Evolutionary conservation across 2,113 vertebrate species (phyloP).

Genomic region (Prunella fulvescens): DNA sequence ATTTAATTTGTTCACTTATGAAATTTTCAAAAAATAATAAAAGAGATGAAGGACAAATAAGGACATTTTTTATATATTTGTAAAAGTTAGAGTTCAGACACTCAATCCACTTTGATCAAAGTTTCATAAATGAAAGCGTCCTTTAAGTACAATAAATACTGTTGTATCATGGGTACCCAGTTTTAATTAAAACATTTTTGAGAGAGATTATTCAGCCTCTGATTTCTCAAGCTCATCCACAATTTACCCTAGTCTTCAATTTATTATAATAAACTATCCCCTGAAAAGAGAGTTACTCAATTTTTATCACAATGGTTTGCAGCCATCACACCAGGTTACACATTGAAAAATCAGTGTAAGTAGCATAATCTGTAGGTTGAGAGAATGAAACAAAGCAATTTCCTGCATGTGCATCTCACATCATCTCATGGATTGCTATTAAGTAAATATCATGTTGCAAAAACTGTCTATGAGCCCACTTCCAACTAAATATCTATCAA

Average conservation of each 20-base stretch:
- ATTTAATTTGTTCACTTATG: background rate
- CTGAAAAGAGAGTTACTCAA: background rate
- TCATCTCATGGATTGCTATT: background rate
- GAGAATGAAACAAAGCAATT: background rate
- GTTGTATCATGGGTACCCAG: accelerated
- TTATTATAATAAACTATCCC: background rate
- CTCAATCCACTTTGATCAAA: background rate
- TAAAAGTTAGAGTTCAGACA: background rate
- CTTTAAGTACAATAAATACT: background rate
- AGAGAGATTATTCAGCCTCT: background rate
- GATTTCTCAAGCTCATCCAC: background rate
- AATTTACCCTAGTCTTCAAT: background rate
- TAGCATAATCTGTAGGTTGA: background rate
- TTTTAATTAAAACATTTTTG: background rate
- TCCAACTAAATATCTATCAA: background rate
- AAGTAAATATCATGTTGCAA: background rate
- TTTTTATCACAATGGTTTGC: background rate
- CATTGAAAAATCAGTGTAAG: background rate
- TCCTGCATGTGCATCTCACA: background rate
- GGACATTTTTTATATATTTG: background rate
- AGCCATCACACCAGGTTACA: background rate
- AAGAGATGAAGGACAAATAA: background rate
- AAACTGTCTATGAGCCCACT: background rate
- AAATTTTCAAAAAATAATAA: background rate
- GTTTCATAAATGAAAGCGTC: background rate